phyloP scores from a whole-genome alignment of 2,888 invertebrate species.

The Tenthredo scrophulariae region DNA sequence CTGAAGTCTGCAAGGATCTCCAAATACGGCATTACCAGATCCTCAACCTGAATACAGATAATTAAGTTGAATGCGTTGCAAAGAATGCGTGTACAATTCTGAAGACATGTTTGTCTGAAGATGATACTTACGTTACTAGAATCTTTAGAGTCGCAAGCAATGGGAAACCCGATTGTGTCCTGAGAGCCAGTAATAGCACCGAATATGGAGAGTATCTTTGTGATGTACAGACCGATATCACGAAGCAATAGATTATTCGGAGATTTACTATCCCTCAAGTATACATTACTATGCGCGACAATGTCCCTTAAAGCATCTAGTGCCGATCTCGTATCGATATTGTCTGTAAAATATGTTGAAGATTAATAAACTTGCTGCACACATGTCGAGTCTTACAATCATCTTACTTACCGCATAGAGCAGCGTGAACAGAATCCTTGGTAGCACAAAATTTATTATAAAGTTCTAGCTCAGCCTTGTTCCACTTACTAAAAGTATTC shows the following conservation, averaged over 20 bases:
- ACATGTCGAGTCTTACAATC: background rate
- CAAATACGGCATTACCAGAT: constrained; percentile 93
- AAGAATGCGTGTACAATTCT: background rate
- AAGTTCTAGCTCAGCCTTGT: constrained; percentile 84
- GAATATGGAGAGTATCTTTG: constrained; percentile 88
- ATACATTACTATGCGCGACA: constrained; percentile 92
- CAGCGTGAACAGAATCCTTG: constrained; percentile 86
- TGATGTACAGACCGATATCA: constrained; percentile 91
- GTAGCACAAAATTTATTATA: constrained; percentile 83
- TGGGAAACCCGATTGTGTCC: constrained; percentile 87
- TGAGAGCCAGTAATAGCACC: constrained; percentile 86
- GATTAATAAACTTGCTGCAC: background rate
- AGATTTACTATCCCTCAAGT: constrained; percentile 84
- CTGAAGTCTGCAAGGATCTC: constrained; percentile 92
- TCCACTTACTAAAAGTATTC: constrained; percentile 88
- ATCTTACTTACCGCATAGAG: constrained; percentile 89
- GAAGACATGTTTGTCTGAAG: constrained; percentile 9
- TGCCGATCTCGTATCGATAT: constrained; percentile 94
- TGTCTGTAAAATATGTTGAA: constrained; percentile 82
- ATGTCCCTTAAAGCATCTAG: constrained; percentile 92
- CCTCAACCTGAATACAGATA: constrained; percentile 82
- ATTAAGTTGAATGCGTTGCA: background rate
- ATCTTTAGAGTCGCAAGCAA: constrained; percentile 77
- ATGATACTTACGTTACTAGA: constrained; percentile 78
- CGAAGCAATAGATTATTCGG: constrained; percentile 86